A percentile compares a stretch with the other conserved stretches of the same genome.
Conservation (phyloP, 2,888 invertebrate species). For the Nomada ferruginata region DNA sequence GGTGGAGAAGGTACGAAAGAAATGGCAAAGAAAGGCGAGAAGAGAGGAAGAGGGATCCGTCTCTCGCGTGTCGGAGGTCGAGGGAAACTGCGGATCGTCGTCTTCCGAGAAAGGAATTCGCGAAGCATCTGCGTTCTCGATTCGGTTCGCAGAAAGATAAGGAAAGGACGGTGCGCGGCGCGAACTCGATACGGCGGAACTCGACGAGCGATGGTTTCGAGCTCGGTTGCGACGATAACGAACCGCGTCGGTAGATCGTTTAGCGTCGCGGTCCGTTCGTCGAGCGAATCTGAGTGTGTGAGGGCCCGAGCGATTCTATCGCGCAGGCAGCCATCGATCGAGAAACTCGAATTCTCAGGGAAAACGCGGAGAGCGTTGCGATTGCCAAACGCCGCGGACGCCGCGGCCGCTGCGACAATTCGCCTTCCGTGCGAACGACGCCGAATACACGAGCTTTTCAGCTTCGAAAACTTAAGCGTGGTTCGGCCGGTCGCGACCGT, state of each 20-base stretch:
- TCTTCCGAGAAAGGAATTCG: constrained; percentile 39
- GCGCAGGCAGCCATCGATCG: background rate
- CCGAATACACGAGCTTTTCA: too few relatives aligned
- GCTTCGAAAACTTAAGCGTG: constrained; percentile 9
- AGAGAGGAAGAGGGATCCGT: too few relatives aligned
- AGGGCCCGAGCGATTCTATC: background rate
- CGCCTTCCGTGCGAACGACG: too few relatives aligned
- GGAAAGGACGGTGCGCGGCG: background rate
- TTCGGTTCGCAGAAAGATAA: constrained; percentile 50
- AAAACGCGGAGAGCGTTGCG: background rate
- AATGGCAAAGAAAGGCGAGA: background rate
- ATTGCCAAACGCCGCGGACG: background rate
- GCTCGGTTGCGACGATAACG: constrained; percentile 19
- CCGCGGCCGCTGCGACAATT: too few relatives aligned
- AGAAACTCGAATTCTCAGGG: background rate
- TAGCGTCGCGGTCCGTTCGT: background rate
- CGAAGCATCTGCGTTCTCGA: constrained; percentile 30
- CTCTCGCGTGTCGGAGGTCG: background rate
- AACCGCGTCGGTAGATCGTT: constrained; percentile 13
- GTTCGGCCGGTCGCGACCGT: constrained; percentile 43
- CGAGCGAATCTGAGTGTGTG: background rate
- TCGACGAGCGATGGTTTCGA: constrained; percentile 7
- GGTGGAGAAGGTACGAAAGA: background rate
- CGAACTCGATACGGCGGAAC: constrained; percentile 23
- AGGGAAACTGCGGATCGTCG: background rate